Conservation (phyloP, 2,888 invertebrate species). For the Himalopsyche kuldschensis region DNA sequence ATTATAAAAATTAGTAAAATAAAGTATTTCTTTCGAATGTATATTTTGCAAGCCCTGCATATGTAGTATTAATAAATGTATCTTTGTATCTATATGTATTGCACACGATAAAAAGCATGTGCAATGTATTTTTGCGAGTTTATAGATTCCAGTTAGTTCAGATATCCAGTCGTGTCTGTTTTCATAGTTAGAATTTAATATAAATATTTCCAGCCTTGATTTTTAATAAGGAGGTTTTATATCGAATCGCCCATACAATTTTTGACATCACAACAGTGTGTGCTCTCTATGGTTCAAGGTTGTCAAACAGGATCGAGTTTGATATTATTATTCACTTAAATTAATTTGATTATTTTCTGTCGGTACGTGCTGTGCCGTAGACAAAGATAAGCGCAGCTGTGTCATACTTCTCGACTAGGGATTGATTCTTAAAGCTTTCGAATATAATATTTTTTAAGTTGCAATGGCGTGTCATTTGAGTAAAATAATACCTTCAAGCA, state of each 20-base stretch:
- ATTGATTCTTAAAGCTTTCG: neutral
- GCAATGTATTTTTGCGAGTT: neutral
- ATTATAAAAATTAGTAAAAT: no score
- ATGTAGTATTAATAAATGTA: no score
- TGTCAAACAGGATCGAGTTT: neutral
- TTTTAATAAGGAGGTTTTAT: neutral
- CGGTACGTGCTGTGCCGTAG: neutral
- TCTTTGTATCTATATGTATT: no score
- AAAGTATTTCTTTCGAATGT: no score
- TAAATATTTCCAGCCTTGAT: neutral
- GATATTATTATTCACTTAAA: neutral
- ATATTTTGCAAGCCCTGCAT: no score
- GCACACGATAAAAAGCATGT: no score
- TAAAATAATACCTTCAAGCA: constrained; percentile 8
- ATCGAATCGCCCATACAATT: neutral
- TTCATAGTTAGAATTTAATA: neutral
- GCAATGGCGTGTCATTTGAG: constrained; percentile 20
- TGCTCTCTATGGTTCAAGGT: neutral
- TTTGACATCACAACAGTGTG: neutral
- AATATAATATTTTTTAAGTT: neutral
- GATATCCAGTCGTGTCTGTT: neutral
- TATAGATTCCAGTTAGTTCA: neutral
- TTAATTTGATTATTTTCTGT: neutral
- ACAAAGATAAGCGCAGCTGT: neutral
- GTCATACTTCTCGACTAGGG: neutral